Conservation (phyloP, 2,888 invertebrate species). For the Drepana falcataria region DNA sequence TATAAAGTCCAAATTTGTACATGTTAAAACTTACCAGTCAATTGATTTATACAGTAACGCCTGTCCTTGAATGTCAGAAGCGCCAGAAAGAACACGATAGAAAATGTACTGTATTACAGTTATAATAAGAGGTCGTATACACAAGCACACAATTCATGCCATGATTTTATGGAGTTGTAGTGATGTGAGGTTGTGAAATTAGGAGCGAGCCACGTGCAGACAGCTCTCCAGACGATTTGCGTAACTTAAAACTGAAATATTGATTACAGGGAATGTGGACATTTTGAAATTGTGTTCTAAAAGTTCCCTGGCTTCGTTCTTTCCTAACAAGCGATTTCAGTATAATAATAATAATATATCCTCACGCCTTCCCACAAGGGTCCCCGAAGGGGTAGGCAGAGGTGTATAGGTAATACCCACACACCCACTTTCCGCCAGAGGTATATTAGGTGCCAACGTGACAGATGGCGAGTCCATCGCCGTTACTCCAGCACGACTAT, state of each 20-base stretch:
- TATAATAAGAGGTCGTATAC: not conserved
- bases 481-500: no score
- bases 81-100: not conserved
- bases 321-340: no score
- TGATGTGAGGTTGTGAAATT: conserved; percentile 35
- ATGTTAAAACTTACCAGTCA: conserved; percentile 3
- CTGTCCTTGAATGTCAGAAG: conserved; percentile 3
- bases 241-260: conserved; percentile 15
- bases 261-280: not conserved
- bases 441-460: no score
- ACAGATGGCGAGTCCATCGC: no score
- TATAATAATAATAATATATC: no score
- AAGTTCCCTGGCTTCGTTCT: no score
- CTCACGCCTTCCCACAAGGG: no score
- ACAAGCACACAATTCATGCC: conserved; percentile 12
- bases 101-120: conserved; percentile 4
- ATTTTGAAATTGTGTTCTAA: not conserved
- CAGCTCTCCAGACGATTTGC: conserved; percentile 31
- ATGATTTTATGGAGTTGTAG: conserved; percentile 27
- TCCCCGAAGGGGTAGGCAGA: no score
- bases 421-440: no score
- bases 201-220: conserved; percentile 38
- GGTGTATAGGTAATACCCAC: no score
- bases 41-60: not conserved
- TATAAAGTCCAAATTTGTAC: not conserved